Evolutionary conservation across 2,113 vertebrate species (phyloP).

Genomic region (Coregonus clupeaformis): DNA sequence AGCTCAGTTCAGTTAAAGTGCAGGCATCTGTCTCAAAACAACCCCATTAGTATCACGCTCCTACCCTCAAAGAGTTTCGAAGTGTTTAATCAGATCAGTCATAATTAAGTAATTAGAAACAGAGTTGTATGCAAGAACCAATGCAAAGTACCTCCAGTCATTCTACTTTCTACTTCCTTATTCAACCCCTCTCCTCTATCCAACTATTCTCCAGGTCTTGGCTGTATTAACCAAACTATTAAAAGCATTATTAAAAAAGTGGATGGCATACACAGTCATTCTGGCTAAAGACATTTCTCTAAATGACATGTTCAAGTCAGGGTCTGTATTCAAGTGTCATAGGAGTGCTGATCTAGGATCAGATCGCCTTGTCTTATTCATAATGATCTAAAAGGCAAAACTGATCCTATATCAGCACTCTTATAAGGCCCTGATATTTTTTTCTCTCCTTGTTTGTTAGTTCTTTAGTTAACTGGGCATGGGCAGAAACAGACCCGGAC

Average conservation of each 20-base stretch:
- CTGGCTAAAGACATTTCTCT: background rate
- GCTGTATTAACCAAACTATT: background rate
- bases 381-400: no score
- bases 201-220: background rate
- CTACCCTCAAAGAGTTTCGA: background rate
- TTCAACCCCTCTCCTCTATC: background rate
- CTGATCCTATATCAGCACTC: background rate
- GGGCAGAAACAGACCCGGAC: slow-evolving; percentile 2
- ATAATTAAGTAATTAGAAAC: background rate
- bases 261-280: background rate
- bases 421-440: background rate
- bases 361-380: no score
- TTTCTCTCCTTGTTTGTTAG: slow-evolving; percentile 12
- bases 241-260: background rate
- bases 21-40: slow-evolving; percentile 6
- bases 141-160: no score
- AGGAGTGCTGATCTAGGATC: no score
- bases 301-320: background rate
- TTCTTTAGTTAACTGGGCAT: slow-evolving; percentile 8
- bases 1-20: background rate
- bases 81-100: background rate
- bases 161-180: no score
- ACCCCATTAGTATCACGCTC: background rate
- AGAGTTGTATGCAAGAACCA: background rate
- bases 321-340: background rate